These are phyloP conservation scores for Aphidius ervi DNA, from an alignment of 1,140 invertebrate species.

Conservation along the genomic window DNA sequence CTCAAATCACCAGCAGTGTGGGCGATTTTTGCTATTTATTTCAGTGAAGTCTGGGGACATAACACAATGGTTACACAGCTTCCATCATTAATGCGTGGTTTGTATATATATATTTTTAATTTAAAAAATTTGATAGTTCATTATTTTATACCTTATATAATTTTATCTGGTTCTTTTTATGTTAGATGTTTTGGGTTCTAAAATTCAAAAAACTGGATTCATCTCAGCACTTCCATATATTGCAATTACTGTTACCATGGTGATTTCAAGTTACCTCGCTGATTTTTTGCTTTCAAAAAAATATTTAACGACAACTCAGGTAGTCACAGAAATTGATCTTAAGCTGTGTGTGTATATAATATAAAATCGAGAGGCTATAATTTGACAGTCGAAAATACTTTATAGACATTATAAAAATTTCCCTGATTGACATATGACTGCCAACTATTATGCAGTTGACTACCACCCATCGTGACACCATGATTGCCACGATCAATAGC, in stretches of 20 bases:
- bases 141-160: no score
- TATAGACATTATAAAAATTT: no score
- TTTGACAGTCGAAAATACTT: no score
- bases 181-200: conserved; percentile 67
- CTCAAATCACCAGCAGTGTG: conserved; percentile 80
- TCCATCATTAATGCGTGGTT: conserved; percentile 83
- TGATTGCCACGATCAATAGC: no score
- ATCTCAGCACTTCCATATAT: conserved; percentile 81
- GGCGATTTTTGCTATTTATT: conserved; percentile 86
- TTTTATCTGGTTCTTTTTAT: background rate
- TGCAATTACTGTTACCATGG: conserved; percentile 76
- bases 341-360: no score
- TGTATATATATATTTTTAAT: conserved; percentile 37
- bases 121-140: background rate
- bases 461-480: no score
- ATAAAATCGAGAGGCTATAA: no score
- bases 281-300: conserved; percentile 67
- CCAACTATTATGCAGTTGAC: no score
- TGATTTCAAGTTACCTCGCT: conserved; percentile 73
- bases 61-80: conserved; percentile 87
- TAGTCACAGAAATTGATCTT: conserved; percentile 18
- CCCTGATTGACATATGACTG: no score
- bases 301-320: conserved; percentile 66
- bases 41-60: conserved; percentile 96
- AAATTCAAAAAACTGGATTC: conserved; percentile 72